These are phyloP conservation scores for Ptilonorhynchus violaceus DNA, from an alignment of 2,113 vertebrate species.

Conservation along the genomic window DNA sequence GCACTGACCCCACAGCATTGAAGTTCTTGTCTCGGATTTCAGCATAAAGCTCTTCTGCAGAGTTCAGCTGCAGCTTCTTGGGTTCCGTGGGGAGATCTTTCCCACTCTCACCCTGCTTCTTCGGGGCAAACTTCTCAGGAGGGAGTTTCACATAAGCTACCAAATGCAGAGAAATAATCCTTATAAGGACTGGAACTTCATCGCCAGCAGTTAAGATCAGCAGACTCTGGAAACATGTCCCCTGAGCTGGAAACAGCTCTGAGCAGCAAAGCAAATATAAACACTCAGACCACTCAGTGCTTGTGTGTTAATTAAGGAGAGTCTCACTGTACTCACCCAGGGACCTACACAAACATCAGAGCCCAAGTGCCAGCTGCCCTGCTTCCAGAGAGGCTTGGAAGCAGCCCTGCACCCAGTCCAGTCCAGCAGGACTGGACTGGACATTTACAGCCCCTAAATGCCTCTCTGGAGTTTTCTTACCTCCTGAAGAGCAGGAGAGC, in stretches of 20 bases:
- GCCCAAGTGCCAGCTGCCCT: not conserved
- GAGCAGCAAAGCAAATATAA: not conserved
- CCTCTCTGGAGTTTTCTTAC: not conserved
- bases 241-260: not conserved
- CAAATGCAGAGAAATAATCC: not conserved
- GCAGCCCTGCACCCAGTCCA: not conserved
- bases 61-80: constrained; percentile 96
- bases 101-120: constrained; percentile 89
- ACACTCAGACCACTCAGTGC: not conserved
- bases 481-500: not conserved
- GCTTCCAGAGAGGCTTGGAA: not conserved
- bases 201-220: not conserved
- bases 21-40: constrained; percentile 99
- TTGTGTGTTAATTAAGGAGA: not conserved
- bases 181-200: not conserved
- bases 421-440: not conserved
- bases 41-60: constrained; percentile 93
- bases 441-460: not conserved
- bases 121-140: constrained; percentile 94
- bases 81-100: constrained; percentile 93
- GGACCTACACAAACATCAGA: not conserved
- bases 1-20: constrained; percentile 92
- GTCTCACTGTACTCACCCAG: not conserved
- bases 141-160: constrained; percentile 94
- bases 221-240: not conserved